Conservation (phyloP, 2,113 vertebrate genomes). For the Bujurquina vittata region DNA sequence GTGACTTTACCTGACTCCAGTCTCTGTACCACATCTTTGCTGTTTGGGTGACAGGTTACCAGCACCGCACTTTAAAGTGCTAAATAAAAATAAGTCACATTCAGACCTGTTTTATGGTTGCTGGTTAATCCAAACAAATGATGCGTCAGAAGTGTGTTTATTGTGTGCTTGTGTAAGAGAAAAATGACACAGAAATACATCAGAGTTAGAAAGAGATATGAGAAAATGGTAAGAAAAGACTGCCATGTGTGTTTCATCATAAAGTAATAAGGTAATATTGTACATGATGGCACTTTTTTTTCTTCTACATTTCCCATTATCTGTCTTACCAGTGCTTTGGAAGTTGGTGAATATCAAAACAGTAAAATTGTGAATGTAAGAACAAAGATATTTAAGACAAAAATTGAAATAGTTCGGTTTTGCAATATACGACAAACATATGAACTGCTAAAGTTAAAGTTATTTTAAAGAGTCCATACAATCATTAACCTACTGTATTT, state of each 20-base stretch:
- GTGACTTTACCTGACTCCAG: constrained; percentile 87
- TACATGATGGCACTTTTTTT: background rate
- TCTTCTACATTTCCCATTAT: background rate
- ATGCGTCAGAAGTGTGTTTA: constrained; percentile 13
- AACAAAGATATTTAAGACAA: constrained; percentile 26
- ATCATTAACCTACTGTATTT: background rate
- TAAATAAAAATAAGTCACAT: constrained; percentile 83
- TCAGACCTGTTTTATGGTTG: constrained; percentile 62
- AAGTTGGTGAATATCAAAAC: background rate
- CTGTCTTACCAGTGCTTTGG: background rate
- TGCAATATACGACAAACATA: background rate
- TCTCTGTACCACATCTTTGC: constrained; percentile 82
- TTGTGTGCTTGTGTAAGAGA: background rate
- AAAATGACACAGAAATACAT: background rate
- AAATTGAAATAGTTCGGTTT: constrained; percentile 13
- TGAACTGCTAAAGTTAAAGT: background rate
- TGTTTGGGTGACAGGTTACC: constrained; percentile 77
- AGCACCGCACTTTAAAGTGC: constrained; percentile 42
- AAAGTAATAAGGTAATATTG: background rate
- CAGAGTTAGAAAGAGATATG: background rate
- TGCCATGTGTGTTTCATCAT: background rate
- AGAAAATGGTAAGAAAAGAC: background rate
- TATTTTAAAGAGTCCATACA: constrained; percentile 11
- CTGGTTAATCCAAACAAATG: constrained; percentile 22
- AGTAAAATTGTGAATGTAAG: constrained; percentile 13